Conservation (phyloP, 2,888 invertebrate genomes). For the Tenthredo scrophulariae region DNA sequence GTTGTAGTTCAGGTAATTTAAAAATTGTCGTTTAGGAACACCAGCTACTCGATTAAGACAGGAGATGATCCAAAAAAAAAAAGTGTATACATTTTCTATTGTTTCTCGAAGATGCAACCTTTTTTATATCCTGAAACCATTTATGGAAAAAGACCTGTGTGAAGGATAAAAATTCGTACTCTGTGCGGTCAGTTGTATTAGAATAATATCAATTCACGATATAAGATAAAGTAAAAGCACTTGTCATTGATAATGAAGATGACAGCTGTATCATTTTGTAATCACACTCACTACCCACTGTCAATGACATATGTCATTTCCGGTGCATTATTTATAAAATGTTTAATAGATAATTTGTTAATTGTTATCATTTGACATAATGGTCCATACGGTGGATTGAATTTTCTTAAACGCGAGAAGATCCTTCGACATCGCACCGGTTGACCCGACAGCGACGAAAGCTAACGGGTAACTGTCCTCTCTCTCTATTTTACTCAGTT, state of each 20-base stretch:
- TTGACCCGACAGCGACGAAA: constrained; percentile 54
- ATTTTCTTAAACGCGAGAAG: neutral
- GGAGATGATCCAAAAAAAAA: neutral
- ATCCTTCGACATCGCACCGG: constrained; percentile 50
- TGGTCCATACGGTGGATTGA: neutral
- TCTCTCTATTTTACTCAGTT: constrained; percentile 39
- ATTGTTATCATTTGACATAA: constrained; percentile 3
- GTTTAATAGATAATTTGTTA: neutral
- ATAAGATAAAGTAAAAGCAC: neutral
- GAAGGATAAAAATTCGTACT: neutral
- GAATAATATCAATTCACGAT: neutral
- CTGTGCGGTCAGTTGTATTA: neutral
- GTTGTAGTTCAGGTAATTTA: neutral
- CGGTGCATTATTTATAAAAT: neutral
- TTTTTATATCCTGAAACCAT: neutral
- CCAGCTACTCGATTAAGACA: neutral
- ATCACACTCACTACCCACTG: constrained; percentile 46
- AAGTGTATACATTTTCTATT: neutral
- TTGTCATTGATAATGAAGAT: neutral
- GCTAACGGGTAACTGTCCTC: constrained; percentile 54
- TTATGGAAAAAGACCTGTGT: neutral
- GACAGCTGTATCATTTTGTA: neutral
- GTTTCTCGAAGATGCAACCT: neutral
- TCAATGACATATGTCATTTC: constrained; percentile 46
- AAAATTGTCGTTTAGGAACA: neutral